These are phyloP conservation scores for Yasuhikotakia modesta DNA, from an alignment of 2,797 vertebrate genomes.

Conservation along the genomic window DNA sequence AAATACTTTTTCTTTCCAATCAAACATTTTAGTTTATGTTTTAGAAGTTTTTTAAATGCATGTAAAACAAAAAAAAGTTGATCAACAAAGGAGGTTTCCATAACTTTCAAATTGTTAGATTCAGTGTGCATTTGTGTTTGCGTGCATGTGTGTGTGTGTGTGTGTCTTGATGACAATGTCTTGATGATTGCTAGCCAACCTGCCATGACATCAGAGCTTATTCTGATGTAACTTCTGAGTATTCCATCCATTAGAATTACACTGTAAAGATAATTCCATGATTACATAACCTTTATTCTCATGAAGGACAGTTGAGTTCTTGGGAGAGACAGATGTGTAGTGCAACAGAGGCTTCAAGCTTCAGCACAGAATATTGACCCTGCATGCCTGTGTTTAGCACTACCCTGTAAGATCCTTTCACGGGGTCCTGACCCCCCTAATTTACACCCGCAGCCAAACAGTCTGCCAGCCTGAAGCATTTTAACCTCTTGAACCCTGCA, in stretches of 20 bases:
- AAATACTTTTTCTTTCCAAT: too few relatives aligned
- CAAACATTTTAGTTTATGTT: too few relatives aligned
- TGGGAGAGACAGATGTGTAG: constrained; percentile 24
- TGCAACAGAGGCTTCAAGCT: constrained; percentile 21
- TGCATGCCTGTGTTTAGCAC: constrained; percentile 15
- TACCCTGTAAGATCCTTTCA: constrained; percentile 43
- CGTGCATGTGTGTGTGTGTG: not conserved
- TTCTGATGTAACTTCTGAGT: constrained; percentile 34
- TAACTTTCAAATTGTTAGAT: too few relatives aligned
- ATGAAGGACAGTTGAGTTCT: constrained; percentile 26
- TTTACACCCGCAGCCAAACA: constrained; percentile 56
- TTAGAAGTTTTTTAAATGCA: too few relatives aligned
- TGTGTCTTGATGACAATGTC: constrained; percentile 10
- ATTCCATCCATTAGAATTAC: constrained; percentile 13
- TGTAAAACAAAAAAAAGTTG: too few relatives aligned
- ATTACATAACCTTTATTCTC: constrained; percentile 26
- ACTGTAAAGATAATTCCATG: not conserved
- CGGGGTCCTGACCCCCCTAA: constrained; percentile 53
- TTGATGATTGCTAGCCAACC: constrained; percentile 17
- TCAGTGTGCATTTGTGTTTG: too few relatives aligned
- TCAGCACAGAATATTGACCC: constrained; percentile 13
- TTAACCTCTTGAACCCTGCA: constrained; percentile 54
- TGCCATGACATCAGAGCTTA: constrained; percentile 14
- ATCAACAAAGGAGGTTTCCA: too few relatives aligned
- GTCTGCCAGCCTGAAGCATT: constrained; percentile 49